Base-by-base conservation (phyloP, 1,140 invertebrate genomes). In the Prorops nasuta region DNA sequence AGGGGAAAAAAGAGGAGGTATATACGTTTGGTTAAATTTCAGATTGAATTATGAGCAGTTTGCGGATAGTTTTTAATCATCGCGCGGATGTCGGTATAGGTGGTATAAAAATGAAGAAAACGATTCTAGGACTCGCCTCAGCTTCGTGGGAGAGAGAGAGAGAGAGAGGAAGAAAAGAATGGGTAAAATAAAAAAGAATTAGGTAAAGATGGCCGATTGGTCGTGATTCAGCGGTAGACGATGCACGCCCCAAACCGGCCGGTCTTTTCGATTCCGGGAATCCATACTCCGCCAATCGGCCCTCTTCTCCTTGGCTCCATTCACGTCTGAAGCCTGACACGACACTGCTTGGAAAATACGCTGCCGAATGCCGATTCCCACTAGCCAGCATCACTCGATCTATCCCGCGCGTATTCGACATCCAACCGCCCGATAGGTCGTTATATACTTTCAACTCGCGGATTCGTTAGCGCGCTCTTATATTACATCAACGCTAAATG, bases 151-250 rank as follows among this genome's bases (percentile, higher is more conserved):
- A n/a, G n/a, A n/a, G n/a, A n/a, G n/a, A n/a, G n/a, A 17, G 20
- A 10, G 17, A 43, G 10, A 20, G 2, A 6, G 14, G 16, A 15
- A 8, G 14, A 51, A 21, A 17, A 16, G 17, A 24, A 51, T 22
- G 31, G 31, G 32, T 48, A 39, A 52, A 58, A 20, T 24, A 19
- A 39, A 43, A 56, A 48, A 47, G 42, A 60, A 50, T 36, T 49
- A 44, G 58, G 49, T 56, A 53, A 63, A 59, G 51, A 64, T 64
- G 61, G 60, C 56, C 45, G 58, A 62, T 60, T 42, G 35, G 28
- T 48, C 36, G 47, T 64, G 63, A 64, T 52, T 64, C 63, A 64
- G 60, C 63, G 60, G 38, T 63, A 39, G 58, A 52, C 60, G 63
- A 64, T 63, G 63, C 50, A 57, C 54, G 49, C 48, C 53, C 52